Evolutionary conservation across 2,113 vertebrate genomes (phyloP), one percentile per base, ranked within the genome.

Genomic region (Mesitornis unicolor): DNA sequence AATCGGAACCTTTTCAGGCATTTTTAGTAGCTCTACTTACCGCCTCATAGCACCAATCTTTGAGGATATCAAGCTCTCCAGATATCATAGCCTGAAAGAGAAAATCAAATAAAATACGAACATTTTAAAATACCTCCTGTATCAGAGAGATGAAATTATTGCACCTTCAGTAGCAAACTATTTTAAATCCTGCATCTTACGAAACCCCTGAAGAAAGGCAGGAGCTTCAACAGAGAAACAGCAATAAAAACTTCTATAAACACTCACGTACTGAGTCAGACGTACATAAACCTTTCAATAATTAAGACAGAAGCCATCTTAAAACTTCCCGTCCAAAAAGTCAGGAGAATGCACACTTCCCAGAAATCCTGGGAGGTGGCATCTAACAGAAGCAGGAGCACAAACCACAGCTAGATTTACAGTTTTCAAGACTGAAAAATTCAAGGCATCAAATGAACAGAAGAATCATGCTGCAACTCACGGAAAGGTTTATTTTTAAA

Each of bases 21-120:
- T 13, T 53, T 13, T 17, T 7, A 74, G 84, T 4, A 38, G 74
- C 22, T 76, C 17, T 42, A 98, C 98, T 95, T 98, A 99, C 99
- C 47, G 99, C 99, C 98, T 99, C 99, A 15, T 99, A 99, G 97
- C 99, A 99, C 99, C 99, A 99, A 83, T 99, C 99, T 97, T 98
- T 99, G 94, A 99, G 98, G n/a, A 99, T 98, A 35, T 99, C 99
- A 25, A 99, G 98, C 80, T 99, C 99, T 35, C 99, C 99, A 75
- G 97, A 98, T 69, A 99, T 98, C 98, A 99, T 99, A 3, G 99
- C 98, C 99, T 99, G 54, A 78, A 68, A 64, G 36, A 88, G 54
- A 47, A 69, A 79, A 81, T 26, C 70, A 54, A 64, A 75, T 1
- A 35, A 77, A 9, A 68, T 3, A n/a, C 1, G 6, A 48, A 7